Base-by-base conservation (phyloP, 2,888 invertebrate genomes). In the Macropis europaea region DNA sequence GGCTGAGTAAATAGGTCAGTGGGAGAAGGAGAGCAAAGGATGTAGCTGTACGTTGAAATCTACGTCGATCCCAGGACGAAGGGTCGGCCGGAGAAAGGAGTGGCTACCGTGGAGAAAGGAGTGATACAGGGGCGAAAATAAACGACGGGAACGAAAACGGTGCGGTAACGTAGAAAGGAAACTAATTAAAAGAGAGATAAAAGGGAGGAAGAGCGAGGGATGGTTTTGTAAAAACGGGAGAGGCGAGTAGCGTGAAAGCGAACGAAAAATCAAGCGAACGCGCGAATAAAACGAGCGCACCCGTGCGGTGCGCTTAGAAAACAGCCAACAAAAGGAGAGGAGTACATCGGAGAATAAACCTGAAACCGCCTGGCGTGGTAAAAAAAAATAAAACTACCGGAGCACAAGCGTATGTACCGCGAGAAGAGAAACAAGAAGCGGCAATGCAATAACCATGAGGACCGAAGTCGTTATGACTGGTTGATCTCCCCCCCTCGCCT, bases 101-200 rank as follows among this genome's bases (percentile, higher is more conserved):
- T 7, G 28, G 54, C 13, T n/a, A 24, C 32, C 5, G 24, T 28
- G 32, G 28, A 28, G 9, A 15, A 11, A 34, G 3, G 50, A n/a
- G n/a, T n/a, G n/a, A n/a, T n/a, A n/a, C n/a, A n/a, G n/a, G n/a
- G n/a, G n/a, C n/a, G n/a, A n/a, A 32, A 36, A 47, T 13, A 28
- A 48, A 57, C 26, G 40, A 42, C 22, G 4, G 34, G 24, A 36
- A 45, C n/a, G 47, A 28, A 26, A 64, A 57, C 50, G 52, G 34
- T 47, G 22, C 34, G 11, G 52, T 15, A 48, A 42, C 24, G 38
- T 13, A 5, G 15, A n/a, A 32, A 26, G 53, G 17, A 40, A 64
- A 66, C 47, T 67, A 54, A 67, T 67, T 67, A 54, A 53, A 34
- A 45, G 40, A 26, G 32, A 24, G 22, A n/a, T 34, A 47, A 64